phyloP scores from a whole-genome alignment of 2,888 invertebrate genomes.

The Cremastinae sp. region DNA sequence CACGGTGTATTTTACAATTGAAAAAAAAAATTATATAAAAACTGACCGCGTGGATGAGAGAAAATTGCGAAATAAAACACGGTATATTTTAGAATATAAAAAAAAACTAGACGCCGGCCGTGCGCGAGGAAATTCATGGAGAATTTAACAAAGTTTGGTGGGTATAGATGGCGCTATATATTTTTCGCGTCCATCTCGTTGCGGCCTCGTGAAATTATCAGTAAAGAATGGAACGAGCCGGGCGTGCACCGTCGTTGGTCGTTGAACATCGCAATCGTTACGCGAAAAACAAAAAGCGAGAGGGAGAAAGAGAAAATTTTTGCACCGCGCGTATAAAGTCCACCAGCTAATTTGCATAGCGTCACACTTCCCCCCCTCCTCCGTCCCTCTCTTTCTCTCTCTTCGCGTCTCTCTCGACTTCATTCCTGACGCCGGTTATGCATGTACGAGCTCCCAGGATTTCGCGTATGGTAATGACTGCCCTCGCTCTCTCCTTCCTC shows the following conservation, averaged over 20 bases:
- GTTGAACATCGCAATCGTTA: conserved; percentile 4
- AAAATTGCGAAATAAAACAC: too few relatives aligned
- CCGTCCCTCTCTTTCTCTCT: conserved; percentile 19
- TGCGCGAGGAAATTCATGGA: conserved; percentile 42
- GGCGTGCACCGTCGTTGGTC: conserved; percentile 23
- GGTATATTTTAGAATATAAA: too few relatives aligned
- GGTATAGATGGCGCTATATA: conserved; percentile 17
- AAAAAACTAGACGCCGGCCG: too few relatives aligned
- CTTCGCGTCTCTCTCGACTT: conserved; percentile 5
- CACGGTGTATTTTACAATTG: too few relatives aligned
- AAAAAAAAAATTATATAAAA: too few relatives aligned
- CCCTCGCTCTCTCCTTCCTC: conserved; percentile 41
- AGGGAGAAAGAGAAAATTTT: conserved; percentile 24
- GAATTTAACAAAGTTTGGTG: conserved; percentile 60
- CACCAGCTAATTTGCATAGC: conserved; percentile 61
- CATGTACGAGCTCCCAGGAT: conserved; percentile 45
- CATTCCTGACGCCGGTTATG: conserved; percentile 35
- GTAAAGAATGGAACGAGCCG: conserved; percentile 55
- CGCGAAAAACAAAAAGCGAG: conserved; percentile 3
- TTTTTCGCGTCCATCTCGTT: conserved; percentile 50
- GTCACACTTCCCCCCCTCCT: conserved; percentile 32
- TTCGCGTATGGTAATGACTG: conserved; percentile 59
- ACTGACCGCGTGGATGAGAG: too few relatives aligned
- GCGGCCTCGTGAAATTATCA: conserved; percentile 58
- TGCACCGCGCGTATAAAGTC: conserved; percentile 38